Evolutionary conservation across 2,797 vertebrate species (phyloP), one percentile per base, ranked within the genome.

Genomic region (Buceros bicornis): DNA sequence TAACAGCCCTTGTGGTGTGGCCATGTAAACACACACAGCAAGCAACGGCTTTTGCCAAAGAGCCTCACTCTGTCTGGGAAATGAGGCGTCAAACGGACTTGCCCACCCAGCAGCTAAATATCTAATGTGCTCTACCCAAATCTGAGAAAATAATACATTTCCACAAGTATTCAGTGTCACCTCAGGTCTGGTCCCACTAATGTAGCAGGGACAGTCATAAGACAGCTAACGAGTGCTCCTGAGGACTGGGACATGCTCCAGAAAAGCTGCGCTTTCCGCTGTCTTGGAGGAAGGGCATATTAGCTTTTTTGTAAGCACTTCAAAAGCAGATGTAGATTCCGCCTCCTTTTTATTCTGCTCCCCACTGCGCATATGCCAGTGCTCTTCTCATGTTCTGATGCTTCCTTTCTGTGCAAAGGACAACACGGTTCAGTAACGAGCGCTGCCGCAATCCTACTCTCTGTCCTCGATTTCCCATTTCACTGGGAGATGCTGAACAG

Each of bases 21-120:
- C 43, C 50, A 1, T 18, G 29, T 0, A 0, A 58, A 83, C 26
- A 28, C 26, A 28, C 7, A 5, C 0, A 6, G 35, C 65, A 61
- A 66, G 16, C 31, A 21, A 26, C 17, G 10, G 24, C 40, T 54
- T 64, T 79, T 19, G 43, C 58, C 61, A 7, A 13, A 43, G 33
- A 87, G n/a, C 67, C 48, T 48, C 17, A 2, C 17, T 16, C 17
- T 17, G 0, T 16, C 28, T 77, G 37, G 37, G 21, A 73, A 67
- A 37, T 5, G 17, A 40, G 15, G 43, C 11, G 10, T 31, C 2
- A 2, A 33, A 67, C 8, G n/a, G 31, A 31, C 31, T 24, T 53
- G 43, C 25, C 31, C 26, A 53, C 15, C 25, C 33, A 35, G 48
- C 45, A 67, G 47, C 33, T 81, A 48, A 48, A 53, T 61, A 60